A percentile compares a stretch with the other conserved stretches of the same genome.
phyloP scores from a whole-genome alignment of 2,113 vertebrate genomes.

The Bubalus kerabau region DNA sequence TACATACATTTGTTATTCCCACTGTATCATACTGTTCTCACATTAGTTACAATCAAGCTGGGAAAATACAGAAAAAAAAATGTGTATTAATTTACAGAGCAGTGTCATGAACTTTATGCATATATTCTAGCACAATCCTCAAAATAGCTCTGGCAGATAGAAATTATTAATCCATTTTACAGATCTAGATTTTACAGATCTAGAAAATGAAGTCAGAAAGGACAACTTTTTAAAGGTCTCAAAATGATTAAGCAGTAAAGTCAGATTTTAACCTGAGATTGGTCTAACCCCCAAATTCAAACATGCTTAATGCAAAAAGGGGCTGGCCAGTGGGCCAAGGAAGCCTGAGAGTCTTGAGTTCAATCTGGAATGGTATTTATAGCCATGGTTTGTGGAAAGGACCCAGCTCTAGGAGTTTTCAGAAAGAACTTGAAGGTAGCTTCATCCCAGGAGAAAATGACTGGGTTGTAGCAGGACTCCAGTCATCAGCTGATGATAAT shows the following conservation, averaged over 20 bases:
- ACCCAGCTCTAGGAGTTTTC: neutral
- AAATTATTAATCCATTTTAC: slow-evolving; percentile 14
- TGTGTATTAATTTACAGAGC: slow-evolving; percentile 28
- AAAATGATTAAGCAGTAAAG: neutral
- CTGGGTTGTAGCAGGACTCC: neutral
- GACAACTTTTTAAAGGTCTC: neutral
- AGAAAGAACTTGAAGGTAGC: neutral
- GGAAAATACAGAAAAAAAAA: slow-evolving; percentile 26
- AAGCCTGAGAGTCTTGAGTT: neutral
- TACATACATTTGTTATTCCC: slow-evolving; percentile 15
- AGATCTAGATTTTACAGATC: neutral
- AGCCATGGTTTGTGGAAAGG: neutral
- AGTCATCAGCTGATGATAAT: neutral
- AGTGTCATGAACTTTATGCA: neutral
- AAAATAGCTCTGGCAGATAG: neutral
- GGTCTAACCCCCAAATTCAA: neutral
- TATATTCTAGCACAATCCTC: neutral
- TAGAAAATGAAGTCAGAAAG: neutral
- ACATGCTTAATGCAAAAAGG: neutral
- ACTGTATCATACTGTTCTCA: neutral
- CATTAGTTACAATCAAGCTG: slow-evolving; percentile 31
- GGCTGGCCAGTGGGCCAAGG: neutral
- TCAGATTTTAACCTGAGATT: neutral
- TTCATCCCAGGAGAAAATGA: neutral
- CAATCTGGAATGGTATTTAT: neutral